Conservation (phyloP, 2,797 vertebrate genomes). For the Gorsachius magnificus region DNA sequence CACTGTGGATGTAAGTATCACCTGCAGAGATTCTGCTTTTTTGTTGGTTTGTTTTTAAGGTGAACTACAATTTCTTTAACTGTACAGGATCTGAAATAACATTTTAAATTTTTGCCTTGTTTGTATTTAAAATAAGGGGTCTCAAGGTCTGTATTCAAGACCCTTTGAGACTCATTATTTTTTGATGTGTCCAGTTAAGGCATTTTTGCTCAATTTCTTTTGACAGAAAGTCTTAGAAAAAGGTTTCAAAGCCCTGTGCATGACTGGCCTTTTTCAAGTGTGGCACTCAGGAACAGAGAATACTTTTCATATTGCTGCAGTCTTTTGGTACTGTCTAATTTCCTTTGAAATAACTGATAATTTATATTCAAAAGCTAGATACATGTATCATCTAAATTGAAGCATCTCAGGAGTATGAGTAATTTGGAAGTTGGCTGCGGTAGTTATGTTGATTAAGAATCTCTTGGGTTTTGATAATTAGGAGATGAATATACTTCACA, state of each 20-base stretch:
- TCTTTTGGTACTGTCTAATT: not conserved
- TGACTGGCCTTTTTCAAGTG: not conserved
- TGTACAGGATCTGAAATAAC: not conserved
- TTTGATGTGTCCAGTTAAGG: not conserved
- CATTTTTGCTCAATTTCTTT: not conserved
- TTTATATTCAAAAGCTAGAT: not conserved
- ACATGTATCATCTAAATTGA: not conserved
- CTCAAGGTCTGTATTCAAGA: not conserved
- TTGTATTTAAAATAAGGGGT: not conserved
- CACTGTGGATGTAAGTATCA: slow-evolving; percentile 94
- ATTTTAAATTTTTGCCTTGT: not conserved
- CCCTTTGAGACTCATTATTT: not conserved
- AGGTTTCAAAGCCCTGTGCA: not conserved
- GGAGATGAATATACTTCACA: slow-evolving; percentile 4
- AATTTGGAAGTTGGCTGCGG: not conserved
- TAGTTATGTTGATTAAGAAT: slow-evolving; percentile 18
- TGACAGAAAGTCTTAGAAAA: not conserved
- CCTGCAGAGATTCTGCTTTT: fast-evolving
- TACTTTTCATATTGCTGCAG: not conserved
- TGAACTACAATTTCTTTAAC: not conserved
- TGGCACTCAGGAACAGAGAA: not conserved
- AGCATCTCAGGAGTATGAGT: not conserved
- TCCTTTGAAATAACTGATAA: slow-evolving; percentile 4
- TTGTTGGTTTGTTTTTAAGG: not conserved
- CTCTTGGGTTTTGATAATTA: slow-evolving; percentile 28